Percentiles rank a stretch among this genome's conserved stretches.
These are phyloP conservation scores for Apamea anceps DNA, from an alignment of 2,888 invertebrate species.

Conservation along the genomic window DNA sequence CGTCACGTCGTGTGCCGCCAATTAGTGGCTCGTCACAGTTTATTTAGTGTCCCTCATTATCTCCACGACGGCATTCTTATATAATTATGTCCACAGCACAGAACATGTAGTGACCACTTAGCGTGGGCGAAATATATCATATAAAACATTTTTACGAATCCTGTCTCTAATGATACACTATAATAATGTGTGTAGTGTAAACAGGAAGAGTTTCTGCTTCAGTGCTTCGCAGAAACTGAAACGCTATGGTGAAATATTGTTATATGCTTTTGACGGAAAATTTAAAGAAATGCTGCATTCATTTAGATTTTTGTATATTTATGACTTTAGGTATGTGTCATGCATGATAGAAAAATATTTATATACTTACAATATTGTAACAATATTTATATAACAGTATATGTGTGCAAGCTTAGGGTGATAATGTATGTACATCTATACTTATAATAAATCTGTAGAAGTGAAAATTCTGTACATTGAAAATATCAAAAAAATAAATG, in stretches of 20 bases:
- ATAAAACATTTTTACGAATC: conserved; percentile 23
- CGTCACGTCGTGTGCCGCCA: conserved; percentile 23
- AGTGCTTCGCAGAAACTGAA: conserved; percentile 22
- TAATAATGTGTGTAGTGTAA: conserved; percentile 28
- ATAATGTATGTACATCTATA: not conserved
- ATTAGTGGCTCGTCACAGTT: conserved; percentile 34
- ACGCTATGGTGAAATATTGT: conserved; percentile 9
- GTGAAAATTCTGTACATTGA: no score
- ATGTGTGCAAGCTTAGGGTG: not conserved
- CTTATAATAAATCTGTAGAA: no score
- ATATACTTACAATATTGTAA: no score
- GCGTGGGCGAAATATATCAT: conserved; percentile 31
- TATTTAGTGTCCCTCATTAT: conserved; percentile 41
- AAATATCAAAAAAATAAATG: no score
- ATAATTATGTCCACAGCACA: conserved; percentile 25
- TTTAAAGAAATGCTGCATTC: not conserved
- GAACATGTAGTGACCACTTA: conserved; percentile 15
- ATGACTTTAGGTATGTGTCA: not conserved
- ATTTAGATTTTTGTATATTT: not conserved
- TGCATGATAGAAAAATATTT: not conserved
- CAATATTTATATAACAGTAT: no score
- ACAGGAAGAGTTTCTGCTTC: conserved; percentile 18
- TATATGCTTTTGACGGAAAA: not conserved
- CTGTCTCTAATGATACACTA: not conserved
- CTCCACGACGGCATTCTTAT: conserved; percentile 14